Base-by-base conservation (phyloP, 35 echinoderm and acorn worm genomes). In the Heliocidaris tuberculata region DNA sequence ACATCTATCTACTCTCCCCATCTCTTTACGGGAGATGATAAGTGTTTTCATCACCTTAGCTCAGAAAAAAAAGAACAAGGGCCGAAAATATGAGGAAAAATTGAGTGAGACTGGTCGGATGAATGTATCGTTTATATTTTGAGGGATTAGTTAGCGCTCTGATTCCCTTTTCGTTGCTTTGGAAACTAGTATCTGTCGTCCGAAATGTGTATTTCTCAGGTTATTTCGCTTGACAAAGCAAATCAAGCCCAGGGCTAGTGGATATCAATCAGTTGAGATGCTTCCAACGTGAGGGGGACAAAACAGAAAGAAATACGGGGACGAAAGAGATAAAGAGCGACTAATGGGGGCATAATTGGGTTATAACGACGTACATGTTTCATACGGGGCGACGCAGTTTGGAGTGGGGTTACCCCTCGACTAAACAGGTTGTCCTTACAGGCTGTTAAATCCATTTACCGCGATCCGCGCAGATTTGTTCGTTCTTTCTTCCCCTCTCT, bases 341-440 rank as follows among this genome's bases (percentile, higher is more conserved):
- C 87, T 89, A 89, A 89, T 89, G 87, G 87, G 31, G 31, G 15
- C 17, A 27, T 89, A 89, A 89, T 89, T 89, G 87, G 87, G 19
- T 48, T 89, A 47, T 89, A 89, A 89, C 87, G 87, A 89, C 87
- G 87, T 89, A 89, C 47, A 89, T 27, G 87, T 89, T 89, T 48
- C 29, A 89, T 89, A 13, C 87, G 87, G 7, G 30, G 31, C 11
- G 87, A 89, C 87, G 19, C 31, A 30, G 11, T 48, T n/a, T 10
- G 32, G 87, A 47, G 31, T 48, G 32, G 17, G 32, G 31, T 89
- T 19, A 48, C 87, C 47, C 29, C 7, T 13, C 31, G 87, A 11
- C 15, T n/a, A 27, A 32, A 48, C 31, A 89, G 87, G 87, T 48
- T 47, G 87, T 89, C 29, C 87, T 31, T 29, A 29, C 31, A 7